phyloP scores from a whole-genome alignment of 2,113 vertebrate species.

The Dicrurus megarhynchus region DNA sequence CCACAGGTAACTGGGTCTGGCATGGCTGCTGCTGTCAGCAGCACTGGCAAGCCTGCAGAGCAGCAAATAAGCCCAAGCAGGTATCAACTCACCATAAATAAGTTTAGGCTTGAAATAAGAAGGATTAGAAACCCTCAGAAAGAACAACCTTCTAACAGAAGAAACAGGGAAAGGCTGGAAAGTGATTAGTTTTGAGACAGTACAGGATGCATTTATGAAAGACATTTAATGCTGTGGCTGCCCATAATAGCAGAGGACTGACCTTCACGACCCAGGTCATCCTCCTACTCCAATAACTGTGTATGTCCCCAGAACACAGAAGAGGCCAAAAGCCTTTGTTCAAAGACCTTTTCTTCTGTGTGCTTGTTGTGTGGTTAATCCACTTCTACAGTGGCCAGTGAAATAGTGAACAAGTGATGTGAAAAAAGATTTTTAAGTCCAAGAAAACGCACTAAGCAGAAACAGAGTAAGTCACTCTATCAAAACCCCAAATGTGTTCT shows the following conservation, averaged over 20 bases:
- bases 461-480: background rate
- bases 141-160: background rate
- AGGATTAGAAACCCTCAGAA: background rate
- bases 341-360: background rate
- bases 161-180: background rate
- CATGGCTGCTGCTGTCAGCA: background rate
- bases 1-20: background rate
- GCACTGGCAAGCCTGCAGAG: background rate
- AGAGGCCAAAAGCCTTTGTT: background rate
- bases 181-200: background rate
- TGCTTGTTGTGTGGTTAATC: background rate
- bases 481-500: background rate
- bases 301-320: background rate
- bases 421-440: background rate
- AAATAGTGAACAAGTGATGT: background rate
- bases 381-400: background rate
- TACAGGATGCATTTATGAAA: conserved; percentile 14
- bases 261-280: background rate
- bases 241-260: conserved; percentile 19
- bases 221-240: conserved; percentile 12
- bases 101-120: background rate
- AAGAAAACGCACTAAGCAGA: background rate
- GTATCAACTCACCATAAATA: background rate
- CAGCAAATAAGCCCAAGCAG: background rate
- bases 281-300: background rate